Evolutionary conservation across 2,113 vertebrate species (phyloP), one percentile per base, ranked within the genome.

Genomic region (Anguilla japonica): DNA sequence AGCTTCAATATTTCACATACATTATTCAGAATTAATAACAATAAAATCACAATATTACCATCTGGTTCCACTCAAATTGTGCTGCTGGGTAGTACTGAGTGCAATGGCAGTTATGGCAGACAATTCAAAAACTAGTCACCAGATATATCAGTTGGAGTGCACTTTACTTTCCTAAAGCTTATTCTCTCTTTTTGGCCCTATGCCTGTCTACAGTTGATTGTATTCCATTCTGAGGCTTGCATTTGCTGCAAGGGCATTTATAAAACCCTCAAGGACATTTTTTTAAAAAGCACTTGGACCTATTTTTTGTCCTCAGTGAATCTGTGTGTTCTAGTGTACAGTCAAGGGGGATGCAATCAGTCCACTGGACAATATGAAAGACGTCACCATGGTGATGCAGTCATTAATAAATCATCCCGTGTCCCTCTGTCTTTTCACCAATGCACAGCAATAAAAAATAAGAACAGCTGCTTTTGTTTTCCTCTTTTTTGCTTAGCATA

Each of bases 391-490:
- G 7, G 13, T 16, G 26, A 63, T 83, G 14, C 56, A 22, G 34
- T 20, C 39, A 85, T 85, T 79, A 85, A 85, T 43, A 85, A 85
- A 85, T 85, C 41, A 85, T 85, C 43, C 13, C 8, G n/a, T 43
- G 34, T 79, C 41, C 43, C 46, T 79, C 2, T 26, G 18, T 79
- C 43, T 41, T 85, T 79, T 43, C 75, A 79, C 26, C 75, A 39
- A 79, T 39, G 43, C 53, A 83, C 56, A 50, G 56, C n/a, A 40
- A 83, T 50, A 60, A n/a, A 41, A 60, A 84, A 84, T 53, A 84
- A 39, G 18, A 41, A 75, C 83, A 84, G 63, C 60, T 75, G 83
- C 5, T 84, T 84, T 84, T 75, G 83, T 84, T 84, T 84, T 84
- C 22, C 56, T 6, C 22, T 11, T 75, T 84, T 71, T 63, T 41